Evolutionary conservation across 2,113 vertebrate species (phyloP).

Genomic region (Columbina picui): DNA sequence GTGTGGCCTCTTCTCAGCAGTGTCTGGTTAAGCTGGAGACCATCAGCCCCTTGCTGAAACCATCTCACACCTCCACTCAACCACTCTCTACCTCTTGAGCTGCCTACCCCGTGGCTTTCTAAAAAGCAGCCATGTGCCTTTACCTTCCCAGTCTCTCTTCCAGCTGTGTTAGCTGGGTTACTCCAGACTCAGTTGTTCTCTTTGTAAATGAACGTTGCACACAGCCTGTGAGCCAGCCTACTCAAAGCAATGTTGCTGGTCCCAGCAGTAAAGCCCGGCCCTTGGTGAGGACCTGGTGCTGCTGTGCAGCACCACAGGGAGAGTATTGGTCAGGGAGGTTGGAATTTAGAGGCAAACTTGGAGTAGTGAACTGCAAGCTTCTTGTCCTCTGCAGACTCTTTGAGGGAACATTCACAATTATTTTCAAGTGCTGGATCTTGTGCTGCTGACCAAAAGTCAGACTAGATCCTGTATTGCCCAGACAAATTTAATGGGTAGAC

Average conservation of each 20-base stretch:
- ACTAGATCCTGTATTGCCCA: background rate
- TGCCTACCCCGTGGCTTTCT: background rate
- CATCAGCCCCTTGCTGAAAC: background rate
- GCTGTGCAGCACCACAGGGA: rapidly evolving
- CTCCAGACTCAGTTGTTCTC: background rate
- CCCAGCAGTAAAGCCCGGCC: rapidly evolving
- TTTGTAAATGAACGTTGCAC: background rate
- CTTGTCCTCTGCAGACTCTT: background rate
- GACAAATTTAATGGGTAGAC: background rate
- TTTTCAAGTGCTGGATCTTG: background rate
- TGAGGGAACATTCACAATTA: background rate
- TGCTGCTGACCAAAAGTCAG: background rate
- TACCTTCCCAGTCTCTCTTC: background rate
- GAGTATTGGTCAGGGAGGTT: rapidly evolving
- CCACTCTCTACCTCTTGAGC: background rate
- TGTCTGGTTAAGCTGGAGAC: background rate
- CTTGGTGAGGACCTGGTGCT: rapidly evolving
- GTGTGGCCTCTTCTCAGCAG: no score
- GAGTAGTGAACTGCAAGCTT: background rate
- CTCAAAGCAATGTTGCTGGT: background rate
- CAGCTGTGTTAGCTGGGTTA: background rate
- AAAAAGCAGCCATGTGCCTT: background rate
- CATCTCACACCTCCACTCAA: rapidly evolving
- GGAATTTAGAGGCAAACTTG: background rate
- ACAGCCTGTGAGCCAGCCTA: background rate